phyloP scores from a whole-genome alignment of 2,113 vertebrate genomes.

The Ovis aries region DNA sequence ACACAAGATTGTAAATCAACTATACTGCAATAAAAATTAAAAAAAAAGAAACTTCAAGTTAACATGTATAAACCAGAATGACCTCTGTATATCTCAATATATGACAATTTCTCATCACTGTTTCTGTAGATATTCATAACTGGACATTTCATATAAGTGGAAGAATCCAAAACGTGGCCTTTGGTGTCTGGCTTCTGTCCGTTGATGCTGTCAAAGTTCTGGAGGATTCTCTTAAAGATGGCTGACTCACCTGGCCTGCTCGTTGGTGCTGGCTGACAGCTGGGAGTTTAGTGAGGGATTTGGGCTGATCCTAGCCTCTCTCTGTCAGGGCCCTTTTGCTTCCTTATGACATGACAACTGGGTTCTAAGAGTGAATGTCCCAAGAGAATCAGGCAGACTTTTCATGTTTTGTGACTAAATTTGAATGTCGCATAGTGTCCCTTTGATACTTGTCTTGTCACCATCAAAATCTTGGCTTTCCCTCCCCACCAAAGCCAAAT shows the following conservation, averaged over 20 bases:
- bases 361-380: background rate
- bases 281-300: background rate
- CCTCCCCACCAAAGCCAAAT: background rate
- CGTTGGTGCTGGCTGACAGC: background rate
- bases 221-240: background rate
- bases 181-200: background rate
- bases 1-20: background rate
- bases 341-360: background rate
- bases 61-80: background rate
- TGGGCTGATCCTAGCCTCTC: background rate
- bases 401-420: background rate
- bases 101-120: background rate
- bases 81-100: background rate
- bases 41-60: background rate
- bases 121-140: background rate
- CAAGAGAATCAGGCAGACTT: background rate
- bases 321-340: background rate
- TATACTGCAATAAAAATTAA: background rate
- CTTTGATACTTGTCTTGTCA: background rate
- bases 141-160: background rate
- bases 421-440: background rate
- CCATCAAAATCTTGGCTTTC: background rate
- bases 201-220: background rate
- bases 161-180: background rate
- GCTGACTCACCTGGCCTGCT: background rate